Base-by-base conservation (phyloP, 2,113 vertebrate genomes). In the Sylvilagus bachmani region DNA sequence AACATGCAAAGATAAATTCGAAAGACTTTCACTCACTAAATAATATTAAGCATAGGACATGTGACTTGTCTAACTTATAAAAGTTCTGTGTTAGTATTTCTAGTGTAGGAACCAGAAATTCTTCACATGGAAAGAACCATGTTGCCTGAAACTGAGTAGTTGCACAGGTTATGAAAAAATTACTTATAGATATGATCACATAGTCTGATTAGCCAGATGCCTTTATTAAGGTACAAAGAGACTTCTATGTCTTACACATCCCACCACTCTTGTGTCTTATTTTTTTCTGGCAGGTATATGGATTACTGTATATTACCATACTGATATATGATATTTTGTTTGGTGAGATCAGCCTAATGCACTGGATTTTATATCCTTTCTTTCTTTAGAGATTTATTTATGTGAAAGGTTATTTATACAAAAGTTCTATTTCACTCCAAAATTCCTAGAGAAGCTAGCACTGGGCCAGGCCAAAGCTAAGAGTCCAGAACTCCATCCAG, bases 361-460 rank as follows among this genome's bases (percentile, higher is more conserved):
- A 62, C 25, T 89, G 25, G 14, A 89, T 82, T 90, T 94, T 82
- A 51, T 31, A 80, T 44, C 38, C 58, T 97, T 94, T 91, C 29
- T 62, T 81, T 95, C 82, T 85, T 73, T 93, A 93, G 62, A 44
- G 44, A 44, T 44, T 44, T 44, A 44, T 44, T 44, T 44, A 44
- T 7, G 44, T 44, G 44, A 44, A 44, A 44, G 6, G 44, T 44
- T 44, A 44, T 44, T 44, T 44, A 44, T 44, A 44, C 7, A 44
- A 44, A 44, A 44, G 44, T 44, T 6, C 44, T 44, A 44, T 44
- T 44, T 44, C 44, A 7, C 44, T 44, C 7, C 44, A 44, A 44
- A 44, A 44, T 44, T 44, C 44, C 44, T 44, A 44, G 44, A 44
- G 44, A 6, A 44, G 44, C 7, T 44, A 44, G 44, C 44, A 44